Evolutionary conservation across 1,140 invertebrate species (phyloP).

Genomic region (Tetramorium simillimum): DNA sequence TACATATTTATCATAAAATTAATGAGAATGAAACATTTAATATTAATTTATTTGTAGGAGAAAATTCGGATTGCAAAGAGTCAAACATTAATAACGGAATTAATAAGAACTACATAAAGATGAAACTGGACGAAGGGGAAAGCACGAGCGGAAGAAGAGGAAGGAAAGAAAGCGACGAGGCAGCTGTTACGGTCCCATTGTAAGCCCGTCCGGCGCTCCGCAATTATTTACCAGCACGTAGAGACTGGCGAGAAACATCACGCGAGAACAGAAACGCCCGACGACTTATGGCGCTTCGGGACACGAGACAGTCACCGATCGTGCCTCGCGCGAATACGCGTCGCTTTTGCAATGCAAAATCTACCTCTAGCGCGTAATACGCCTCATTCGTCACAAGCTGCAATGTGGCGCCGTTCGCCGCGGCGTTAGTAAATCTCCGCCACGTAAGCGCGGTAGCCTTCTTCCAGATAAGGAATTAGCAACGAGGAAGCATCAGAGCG

Average conservation of each 20-base stretch:
- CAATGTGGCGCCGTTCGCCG: constrained; percentile 40
- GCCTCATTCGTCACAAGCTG: constrained; percentile 65
- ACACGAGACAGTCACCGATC: constrained; percentile 63
- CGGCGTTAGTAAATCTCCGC: constrained; percentile 50
- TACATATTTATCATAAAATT: constrained; percentile 35
- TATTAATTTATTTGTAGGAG: neutral
- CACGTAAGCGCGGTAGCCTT: constrained; percentile 41
- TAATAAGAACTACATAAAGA: constrained; percentile 23
- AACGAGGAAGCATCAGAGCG: constrained; percentile 1
- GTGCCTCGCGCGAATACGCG: constrained; percentile 48
- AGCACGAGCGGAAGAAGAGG: constrained; percentile 31
- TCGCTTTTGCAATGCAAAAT: constrained; percentile 70
- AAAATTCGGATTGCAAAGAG: neutral
- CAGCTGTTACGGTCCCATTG: constrained; percentile 71
- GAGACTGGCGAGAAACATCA: constrained; percentile 38
- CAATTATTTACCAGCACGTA: constrained; percentile 66
- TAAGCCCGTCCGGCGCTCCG: constrained; percentile 66
- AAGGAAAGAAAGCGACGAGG: constrained; percentile 52
- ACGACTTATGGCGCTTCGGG: constrained; percentile 58
- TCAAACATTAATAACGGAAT: constrained; percentile 51
- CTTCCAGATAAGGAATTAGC: constrained; percentile 54
- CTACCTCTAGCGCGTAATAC: constrained; percentile 60
- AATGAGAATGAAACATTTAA: neutral
- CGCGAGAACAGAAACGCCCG: constrained; percentile 50
- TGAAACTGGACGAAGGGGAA: constrained; percentile 58